Base-by-base conservation (phyloP, 35 echinoderm and acorn worm species). In the Holothuria glaberrima region DNA sequence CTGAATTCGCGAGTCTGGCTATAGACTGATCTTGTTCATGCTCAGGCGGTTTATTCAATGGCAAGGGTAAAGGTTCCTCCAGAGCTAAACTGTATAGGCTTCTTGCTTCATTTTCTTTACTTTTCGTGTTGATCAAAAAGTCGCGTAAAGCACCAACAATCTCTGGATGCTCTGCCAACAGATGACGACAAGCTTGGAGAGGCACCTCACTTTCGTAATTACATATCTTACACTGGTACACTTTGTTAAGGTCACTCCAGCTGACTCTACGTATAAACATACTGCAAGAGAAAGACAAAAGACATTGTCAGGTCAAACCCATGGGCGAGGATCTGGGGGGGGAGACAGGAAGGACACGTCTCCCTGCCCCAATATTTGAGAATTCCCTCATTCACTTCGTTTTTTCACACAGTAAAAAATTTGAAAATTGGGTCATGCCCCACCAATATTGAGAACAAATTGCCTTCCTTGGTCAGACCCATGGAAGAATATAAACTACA, bases 221-320 rank as follows among this genome's bases (percentile, higher is more conserved):
- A 71, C 85, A 87, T 30, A 87, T 87, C 33, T 87, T 87, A 35
- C 85, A 87, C 45, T 87, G 61, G 62, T 87, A 87, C 62, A 69
- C 54, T 54, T 87, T 87, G 25, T 48, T 69, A 1, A 87, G 66
- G n/a, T 87, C 85, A 35, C 34, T 33, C 85, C 85, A 87, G n/a
- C 61, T 87, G n/a, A 87, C 85, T 50, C 85, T 87, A 12, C 85
- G 60, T 20, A 87, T 87, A n/a, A 87, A 84, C 52, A 84, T 84
- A 54, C 80, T 84, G 80, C 31, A 4, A 46, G 48, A 82, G 20
- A 30, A 58, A 82, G 21, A 84, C n/a, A 14, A 62, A 14, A 35
- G 6, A 76, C 32, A 76, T 69, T 10, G 66, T n/a, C n/a, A n/a
- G n/a, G n/a, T n/a, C n/a, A n/a, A n/a, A n/a, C n/a, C n/a, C n/a